Conservation (phyloP, 2,797 vertebrate species). For the Acanthis flammea region DNA sequence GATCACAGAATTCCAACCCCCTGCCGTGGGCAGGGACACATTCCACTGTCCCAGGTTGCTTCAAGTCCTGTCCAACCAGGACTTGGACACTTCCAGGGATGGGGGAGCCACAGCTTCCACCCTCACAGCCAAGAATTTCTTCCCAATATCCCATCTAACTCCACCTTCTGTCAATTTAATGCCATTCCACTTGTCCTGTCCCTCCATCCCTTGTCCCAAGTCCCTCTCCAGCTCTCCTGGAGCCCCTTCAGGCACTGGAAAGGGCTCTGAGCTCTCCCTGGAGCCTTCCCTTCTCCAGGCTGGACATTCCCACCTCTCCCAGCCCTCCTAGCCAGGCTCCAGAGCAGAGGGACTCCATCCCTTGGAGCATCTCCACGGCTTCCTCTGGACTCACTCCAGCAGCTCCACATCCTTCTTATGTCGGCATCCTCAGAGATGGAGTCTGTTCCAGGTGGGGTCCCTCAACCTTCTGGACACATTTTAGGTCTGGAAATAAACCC, state of each 20-base stretch:
- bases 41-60: fast-evolving
- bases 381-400: neutral
- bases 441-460: neutral
- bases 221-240: neutral
- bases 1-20: fast-evolving
- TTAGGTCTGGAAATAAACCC: neutral
- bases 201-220: fast-evolving
- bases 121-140: fast-evolving
- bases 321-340: neutral
- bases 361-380: fast-evolving
- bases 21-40: neutral
- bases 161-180: fast-evolving
- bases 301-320: neutral
- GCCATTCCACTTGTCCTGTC: fast-evolving
- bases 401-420: fast-evolving
- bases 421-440: neutral
- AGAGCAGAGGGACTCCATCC: neutral
- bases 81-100: neutral
- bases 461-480: neutral
- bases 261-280: fast-evolving
- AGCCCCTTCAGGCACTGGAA: neutral
- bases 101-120: neutral
- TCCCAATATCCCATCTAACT: fast-evolving
- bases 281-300: fast-evolving
- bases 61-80: fast-evolving